These are phyloP conservation scores for Donacobius atricapilla DNA, from an alignment of 2,113 vertebrate genomes.

Conservation along the genomic window DNA sequence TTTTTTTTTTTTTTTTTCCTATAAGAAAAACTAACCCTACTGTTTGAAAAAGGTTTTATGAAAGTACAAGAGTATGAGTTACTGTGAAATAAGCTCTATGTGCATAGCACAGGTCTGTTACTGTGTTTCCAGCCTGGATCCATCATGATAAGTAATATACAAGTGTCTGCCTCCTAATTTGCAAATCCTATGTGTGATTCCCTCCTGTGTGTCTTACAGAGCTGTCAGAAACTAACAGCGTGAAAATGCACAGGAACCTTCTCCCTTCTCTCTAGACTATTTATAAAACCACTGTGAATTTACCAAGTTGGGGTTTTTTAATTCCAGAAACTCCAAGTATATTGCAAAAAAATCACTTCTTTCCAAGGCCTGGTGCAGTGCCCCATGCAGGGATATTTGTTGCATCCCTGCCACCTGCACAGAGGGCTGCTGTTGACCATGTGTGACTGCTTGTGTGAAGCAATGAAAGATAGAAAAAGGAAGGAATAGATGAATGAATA, in stretches of 20 bases:
- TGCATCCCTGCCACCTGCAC: not conserved
- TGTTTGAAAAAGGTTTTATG: not conserved
- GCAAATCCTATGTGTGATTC: not conserved
- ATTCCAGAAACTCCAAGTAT: not conserved
- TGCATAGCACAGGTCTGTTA: not conserved
- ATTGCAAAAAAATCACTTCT: not conserved
- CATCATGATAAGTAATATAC: not conserved
- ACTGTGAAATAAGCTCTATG: not conserved
- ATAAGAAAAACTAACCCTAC: not conserved
- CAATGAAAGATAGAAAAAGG: not conserved
- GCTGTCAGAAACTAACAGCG: not conserved
- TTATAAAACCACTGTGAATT: conserved; percentile 24
- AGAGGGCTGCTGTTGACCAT: not conserved
- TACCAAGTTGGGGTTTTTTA: not conserved
- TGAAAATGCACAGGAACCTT: not conserved
- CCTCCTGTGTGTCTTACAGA: conserved; percentile 13
- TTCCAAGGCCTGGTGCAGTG: not conserved
- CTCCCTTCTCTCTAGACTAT: not conserved
- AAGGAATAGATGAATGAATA: not conserved
- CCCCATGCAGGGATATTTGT: not conserved
- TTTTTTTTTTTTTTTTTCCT: not conserved
- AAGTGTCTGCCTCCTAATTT: not conserved
- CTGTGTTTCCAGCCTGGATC: not conserved
- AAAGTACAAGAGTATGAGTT: not conserved
- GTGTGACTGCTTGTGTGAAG: not conserved